Evolutionary conservation across 2,797 vertebrate species (phyloP), one percentile per base, ranked within the genome.

Genomic region (Gastrophryne carolinensis): DNA sequence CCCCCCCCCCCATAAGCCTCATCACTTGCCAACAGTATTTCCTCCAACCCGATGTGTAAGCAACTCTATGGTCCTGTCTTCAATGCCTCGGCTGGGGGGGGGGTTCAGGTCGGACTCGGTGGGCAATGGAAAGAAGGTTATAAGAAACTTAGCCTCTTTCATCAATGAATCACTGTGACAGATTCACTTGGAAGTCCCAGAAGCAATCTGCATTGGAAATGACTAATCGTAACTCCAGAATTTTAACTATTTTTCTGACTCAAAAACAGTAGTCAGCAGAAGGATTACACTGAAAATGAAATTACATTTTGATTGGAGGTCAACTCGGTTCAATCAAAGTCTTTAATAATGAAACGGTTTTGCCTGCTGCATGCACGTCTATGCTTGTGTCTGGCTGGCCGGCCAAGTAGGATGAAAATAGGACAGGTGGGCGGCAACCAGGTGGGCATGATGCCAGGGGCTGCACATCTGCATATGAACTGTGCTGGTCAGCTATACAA

Each of bases 211-310:
- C 39, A 44, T 13, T 44, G 39, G 13, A 44, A 35, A 35, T 35
- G 2, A 35, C 3, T 8, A 35, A 44, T 17, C 5, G 23, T 41
- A 23, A 11, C 5, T 5, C 39, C 15, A 41, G 5, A 61, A 32
- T 5, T 21, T 37, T 26, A 24, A 34, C 58, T 15, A n/a, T 37
- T 61, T 13, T 61, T 60, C 23, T 15, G 21, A n/a, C 24, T 21
- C 37, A 32, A 15, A 41, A 39, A 9, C 19, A 13, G 13, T 15
- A 24, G 35, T 44, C 23, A 62, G 60, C 62, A 49, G 19, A 64
- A 49, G 27, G 39, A 47, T 64, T 30, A 47, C 41, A 64, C 15
- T 64, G 37, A 44, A 64, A 49, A 30, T 64, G 3, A 49, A 49
- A 64, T 30, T 47, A 49, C 24, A 21, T 30, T 49, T 47, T 26